Percentiles rank a stretch among this genome's conserved stretches.
These are phyloP conservation scores for Muraenolepis orangiensis DNA, from an alignment of 2,797 vertebrate species.

Conservation along the genomic window DNA sequence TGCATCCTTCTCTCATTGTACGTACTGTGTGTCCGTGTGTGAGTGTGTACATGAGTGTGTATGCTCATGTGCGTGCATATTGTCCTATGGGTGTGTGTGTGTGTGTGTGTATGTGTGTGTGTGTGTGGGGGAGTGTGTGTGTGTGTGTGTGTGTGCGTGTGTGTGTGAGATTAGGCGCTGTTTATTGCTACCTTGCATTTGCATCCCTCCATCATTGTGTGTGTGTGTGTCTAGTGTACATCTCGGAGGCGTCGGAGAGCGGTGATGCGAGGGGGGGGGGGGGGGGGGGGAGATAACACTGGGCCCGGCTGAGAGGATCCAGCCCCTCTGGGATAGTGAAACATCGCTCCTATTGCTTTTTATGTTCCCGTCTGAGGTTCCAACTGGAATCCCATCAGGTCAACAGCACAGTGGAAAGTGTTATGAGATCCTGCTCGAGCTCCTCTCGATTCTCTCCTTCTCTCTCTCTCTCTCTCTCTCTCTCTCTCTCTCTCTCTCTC, in stretches of 20 bases:
- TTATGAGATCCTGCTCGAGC: constrained; percentile 47
- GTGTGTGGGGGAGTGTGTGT: too few species aligned
- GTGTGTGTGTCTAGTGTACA: constrained; percentile 25
- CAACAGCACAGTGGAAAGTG: constrained; percentile 56
- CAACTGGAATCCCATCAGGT: constrained; percentile 45
- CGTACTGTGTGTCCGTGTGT: constrained; percentile 30
- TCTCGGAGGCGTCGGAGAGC: constrained; percentile 37
- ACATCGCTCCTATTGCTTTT: constrained; percentile 44
- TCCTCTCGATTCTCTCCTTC: constrained; percentile 32
- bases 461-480: too few species aligned
- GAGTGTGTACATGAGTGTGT: too few species aligned
- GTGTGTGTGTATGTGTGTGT: too few species aligned
- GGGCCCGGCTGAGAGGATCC: constrained; percentile 18
- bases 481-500: too few species aligned
- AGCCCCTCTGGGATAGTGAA: constrained; percentile 38
- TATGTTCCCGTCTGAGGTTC: constrained; percentile 46
- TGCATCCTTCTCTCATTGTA: constrained; percentile 9
- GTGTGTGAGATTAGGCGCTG: too few species aligned
- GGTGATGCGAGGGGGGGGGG: constrained; percentile 32
- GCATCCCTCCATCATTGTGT: constrained; percentile 9
- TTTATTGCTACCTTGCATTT: constrained; percentile 19
- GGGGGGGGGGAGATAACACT: constrained; percentile 45
- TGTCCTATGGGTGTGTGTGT: too few species aligned
- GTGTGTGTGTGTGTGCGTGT: too few species aligned
- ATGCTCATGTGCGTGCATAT: too few species aligned